Percentiles rank a stretch among this genome's conserved stretches.
Conservation (phyloP, 1,140 invertebrate genomes). For the Drosophila ambigua region DNA sequence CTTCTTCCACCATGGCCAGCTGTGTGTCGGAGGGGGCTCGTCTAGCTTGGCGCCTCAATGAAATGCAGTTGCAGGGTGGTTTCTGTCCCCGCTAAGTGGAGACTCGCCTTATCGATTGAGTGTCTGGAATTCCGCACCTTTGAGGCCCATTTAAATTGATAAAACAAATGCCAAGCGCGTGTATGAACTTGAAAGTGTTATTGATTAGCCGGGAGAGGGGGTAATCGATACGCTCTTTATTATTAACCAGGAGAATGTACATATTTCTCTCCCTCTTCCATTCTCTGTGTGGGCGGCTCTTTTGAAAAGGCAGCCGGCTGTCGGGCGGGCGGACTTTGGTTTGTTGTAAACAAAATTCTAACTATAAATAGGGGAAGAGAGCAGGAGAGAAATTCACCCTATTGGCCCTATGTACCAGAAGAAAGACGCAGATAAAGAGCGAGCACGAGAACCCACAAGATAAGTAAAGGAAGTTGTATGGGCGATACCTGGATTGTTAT, state of each 20-base stretch:
- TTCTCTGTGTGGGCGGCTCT: slow-evolving; percentile 36
- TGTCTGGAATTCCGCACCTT: too few species aligned
- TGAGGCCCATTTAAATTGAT: slow-evolving; percentile 11
- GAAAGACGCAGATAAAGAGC: not conserved
- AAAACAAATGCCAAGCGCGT: slow-evolving; percentile 23
- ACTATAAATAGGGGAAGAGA: slow-evolving; percentile 45
- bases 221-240: slow-evolving; percentile 14
- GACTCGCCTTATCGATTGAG: slow-evolving; percentile 7
- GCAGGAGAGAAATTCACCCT: not conserved
- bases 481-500: slow-evolving; percentile 52
- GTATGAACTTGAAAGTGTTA: slow-evolving; percentile 70
- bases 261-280: not conserved
- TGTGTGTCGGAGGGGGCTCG: slow-evolving; percentile 51
- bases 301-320: slow-evolving; percentile 36
- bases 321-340: slow-evolving; percentile 55
- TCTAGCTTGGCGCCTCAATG: slow-evolving; percentile 40
- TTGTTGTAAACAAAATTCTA: slow-evolving; percentile 65
- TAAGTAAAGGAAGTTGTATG: slow-evolving; percentile 35
- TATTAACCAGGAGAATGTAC: not conserved
- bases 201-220: slow-evolving; percentile 43
- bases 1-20: slow-evolving; percentile 5
- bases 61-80: slow-evolving; percentile 52
- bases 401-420: not conserved
- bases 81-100: slow-evolving; percentile 36
- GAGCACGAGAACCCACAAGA: slow-evolving; percentile 7